A percentile compares a stretch with the other conserved stretches of the same genome.
phyloP scores from a whole-genome alignment of 2,888 invertebrate genomes.

The Polia nebulosa region DNA sequence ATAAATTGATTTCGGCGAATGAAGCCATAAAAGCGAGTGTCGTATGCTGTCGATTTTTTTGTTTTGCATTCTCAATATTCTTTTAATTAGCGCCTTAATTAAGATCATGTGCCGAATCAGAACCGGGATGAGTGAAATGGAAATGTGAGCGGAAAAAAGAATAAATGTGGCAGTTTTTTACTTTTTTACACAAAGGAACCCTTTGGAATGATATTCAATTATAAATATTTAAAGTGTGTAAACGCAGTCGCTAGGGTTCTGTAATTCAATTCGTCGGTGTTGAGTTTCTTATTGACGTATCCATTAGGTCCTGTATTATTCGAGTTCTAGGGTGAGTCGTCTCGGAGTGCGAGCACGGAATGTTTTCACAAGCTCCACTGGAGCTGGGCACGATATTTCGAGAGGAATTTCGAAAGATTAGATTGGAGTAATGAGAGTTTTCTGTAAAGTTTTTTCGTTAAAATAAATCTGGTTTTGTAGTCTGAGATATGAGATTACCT shows the following conservation, averaged over 20 bases:
- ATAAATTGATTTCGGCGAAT: conserved; percentile 51
- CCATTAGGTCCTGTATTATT: conserved; percentile 85
- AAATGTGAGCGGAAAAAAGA: conserved; percentile 52
- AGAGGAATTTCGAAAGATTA: conserved; percentile 53
- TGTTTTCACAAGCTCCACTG: conserved; percentile 57
- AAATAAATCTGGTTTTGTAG: conserved; percentile 28
- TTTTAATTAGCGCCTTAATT: conserved; percentile 61
- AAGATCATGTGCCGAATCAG: conserved; percentile 59
- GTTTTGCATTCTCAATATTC: conserved; percentile 49
- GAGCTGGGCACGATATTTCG: conserved; percentile 44
- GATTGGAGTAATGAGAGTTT: conserved; percentile 50
- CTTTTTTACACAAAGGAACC: conserved; percentile 64
- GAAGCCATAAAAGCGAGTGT: conserved; percentile 49
- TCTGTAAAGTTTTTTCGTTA: conserved; percentile 9
- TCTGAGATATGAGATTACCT: conserved; percentile 12
- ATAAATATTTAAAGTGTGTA: conserved; percentile 86
- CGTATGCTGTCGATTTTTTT: conserved; percentile 38
- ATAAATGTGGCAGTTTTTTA: conserved; percentile 56
- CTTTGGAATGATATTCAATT: conserved; percentile 78
- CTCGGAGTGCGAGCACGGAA: conserved; percentile 61
- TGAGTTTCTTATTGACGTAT: conserved; percentile 88
- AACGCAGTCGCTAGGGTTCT: conserved; percentile 76
- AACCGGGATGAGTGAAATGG: conserved; percentile 56
- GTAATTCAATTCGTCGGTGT: conserved; percentile 86
- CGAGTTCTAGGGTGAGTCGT: conserved; percentile 72